A percentile compares a stretch with the other conserved stretches of the same genome.
Evolutionary conservation across 2,888 invertebrate genomes (phyloP).

Genomic region (Tipula vernalis): DNA sequence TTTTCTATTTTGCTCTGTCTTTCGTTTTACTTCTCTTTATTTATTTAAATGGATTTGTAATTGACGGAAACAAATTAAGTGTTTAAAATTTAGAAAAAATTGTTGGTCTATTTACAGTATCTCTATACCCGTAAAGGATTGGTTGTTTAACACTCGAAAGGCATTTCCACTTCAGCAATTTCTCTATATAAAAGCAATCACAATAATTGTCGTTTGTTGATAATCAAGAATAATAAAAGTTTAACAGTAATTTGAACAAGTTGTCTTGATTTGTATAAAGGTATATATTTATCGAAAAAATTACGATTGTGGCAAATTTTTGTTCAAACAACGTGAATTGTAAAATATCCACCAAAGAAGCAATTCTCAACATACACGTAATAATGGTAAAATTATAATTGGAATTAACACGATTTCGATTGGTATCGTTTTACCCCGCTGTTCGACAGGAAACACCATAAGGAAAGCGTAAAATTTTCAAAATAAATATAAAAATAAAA

Average conservation of each 20-base stretch:
- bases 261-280: too few species aligned
- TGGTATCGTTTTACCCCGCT: too few species aligned
- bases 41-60: not conserved
- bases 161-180: not conserved
- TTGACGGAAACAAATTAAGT: not conserved
- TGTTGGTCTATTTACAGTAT: not conserved
- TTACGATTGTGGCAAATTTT: too few species aligned
- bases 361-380: too few species aligned
- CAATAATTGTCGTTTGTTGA: not conserved
- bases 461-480: too few species aligned
- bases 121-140: too few species aligned
- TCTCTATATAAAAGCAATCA: not conserved
- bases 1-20: not conserved
- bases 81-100: not conserved
- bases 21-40: not conserved
- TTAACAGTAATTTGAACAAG: too few species aligned
- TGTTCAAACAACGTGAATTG: not conserved
- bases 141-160: not conserved
- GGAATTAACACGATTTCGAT: too few species aligned
- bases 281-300: too few species aligned
- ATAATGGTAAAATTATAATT: not conserved
- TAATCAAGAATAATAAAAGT: too few species aligned
- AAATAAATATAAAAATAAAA: too few species aligned
- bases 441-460: too few species aligned
- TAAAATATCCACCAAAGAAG: not conserved